Percentiles rank a stretch among this genome's conserved stretches.
Evolutionary conservation across 2,797 vertebrate genomes (phyloP).

Genomic region (Neosilurus mollespiculum): DNA sequence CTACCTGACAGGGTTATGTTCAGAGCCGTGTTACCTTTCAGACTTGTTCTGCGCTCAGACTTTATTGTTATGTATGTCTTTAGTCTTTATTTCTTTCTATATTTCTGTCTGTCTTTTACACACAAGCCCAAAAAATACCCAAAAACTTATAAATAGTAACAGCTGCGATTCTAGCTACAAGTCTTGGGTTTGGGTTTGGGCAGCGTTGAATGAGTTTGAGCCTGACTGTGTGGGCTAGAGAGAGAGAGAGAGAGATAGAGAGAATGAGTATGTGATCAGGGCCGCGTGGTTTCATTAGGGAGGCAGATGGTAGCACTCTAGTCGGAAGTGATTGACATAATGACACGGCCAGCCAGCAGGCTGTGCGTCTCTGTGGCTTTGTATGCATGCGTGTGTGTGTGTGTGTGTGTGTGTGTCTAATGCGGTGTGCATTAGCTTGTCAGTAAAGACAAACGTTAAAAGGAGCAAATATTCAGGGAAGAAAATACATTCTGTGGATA

Average conservation of each 20-base stretch:
- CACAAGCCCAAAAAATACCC: neutral
- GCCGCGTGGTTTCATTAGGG: slow-evolving; percentile 75
- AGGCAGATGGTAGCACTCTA: slow-evolving; percentile 80
- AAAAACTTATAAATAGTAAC: slow-evolving; percentile 40
- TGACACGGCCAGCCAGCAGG: slow-evolving; percentile 68
- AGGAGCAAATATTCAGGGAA: neutral
- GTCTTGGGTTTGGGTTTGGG: slow-evolving; percentile 25
- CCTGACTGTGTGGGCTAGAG: slow-evolving; percentile 31
- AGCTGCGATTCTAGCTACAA: slow-evolving; percentile 35
- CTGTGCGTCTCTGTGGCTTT: slow-evolving; percentile 46
- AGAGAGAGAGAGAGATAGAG: neutral
- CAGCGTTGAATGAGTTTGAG: slow-evolving; percentile 39
- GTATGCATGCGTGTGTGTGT: slow-evolving; percentile 44
- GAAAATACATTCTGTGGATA: neutral
- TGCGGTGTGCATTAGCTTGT: neutral
- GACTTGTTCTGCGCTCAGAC: neutral
- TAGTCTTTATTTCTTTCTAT: neutral
- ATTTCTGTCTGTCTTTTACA: neutral
- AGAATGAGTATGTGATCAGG: slow-evolving; percentile 56
- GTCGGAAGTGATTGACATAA: slow-evolving; percentile 81
- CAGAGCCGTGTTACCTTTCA: neutral
- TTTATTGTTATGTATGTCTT: neutral
- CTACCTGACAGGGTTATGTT: neutral
- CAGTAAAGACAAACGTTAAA: neutral
- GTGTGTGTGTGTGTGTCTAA: slow-evolving; percentile 37